phyloP scores from a whole-genome alignment of 2,888 invertebrate genomes.

The Rhyacophila evoluta region DNA sequence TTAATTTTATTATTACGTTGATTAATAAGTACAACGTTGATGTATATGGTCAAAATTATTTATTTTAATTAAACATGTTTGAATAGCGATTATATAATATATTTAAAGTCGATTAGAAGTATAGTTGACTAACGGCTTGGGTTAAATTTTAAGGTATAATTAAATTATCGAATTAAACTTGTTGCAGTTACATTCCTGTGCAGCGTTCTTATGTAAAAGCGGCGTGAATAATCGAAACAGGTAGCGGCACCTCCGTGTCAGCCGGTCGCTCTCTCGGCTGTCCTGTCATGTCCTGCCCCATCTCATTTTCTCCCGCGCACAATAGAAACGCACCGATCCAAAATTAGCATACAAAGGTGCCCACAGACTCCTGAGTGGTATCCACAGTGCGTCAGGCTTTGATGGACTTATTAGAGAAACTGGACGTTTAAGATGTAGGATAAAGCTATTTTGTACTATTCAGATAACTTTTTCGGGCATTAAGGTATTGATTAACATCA shows the following conservation, averaged over 20 bases:
- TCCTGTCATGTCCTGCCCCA: slow-evolving; percentile 22
- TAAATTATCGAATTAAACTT: not conserved
- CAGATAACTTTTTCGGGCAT: too few relatives aligned
- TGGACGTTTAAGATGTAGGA: not conserved
- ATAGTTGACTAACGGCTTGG: too few relatives aligned
- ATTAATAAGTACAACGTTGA: too few relatives aligned
- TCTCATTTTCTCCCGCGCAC: not conserved
- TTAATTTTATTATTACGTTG: too few relatives aligned
- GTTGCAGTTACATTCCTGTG: not conserved
- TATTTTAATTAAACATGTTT: too few relatives aligned
- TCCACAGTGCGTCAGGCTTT: not conserved
- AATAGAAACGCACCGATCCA: not conserved
- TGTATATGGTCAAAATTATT: too few relatives aligned
- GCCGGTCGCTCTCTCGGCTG: not conserved
- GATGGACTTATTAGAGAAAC: slow-evolving; percentile 1
- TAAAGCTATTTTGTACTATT: not conserved
- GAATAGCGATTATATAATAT: too few relatives aligned
- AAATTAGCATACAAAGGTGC: slow-evolving; percentile 21
- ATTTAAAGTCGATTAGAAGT: too few relatives aligned
- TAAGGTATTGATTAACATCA: too few relatives aligned
- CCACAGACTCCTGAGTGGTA: not conserved
- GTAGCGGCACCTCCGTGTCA: slow-evolving; percentile 19
- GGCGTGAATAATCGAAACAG: slow-evolving; percentile 29
- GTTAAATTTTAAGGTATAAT: too few relatives aligned
- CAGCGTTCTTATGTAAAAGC: slow-evolving; percentile 5